These are phyloP conservation scores for Myopa testacea DNA, from an alignment of 2,888 invertebrate species.

Conservation along the genomic window DNA sequence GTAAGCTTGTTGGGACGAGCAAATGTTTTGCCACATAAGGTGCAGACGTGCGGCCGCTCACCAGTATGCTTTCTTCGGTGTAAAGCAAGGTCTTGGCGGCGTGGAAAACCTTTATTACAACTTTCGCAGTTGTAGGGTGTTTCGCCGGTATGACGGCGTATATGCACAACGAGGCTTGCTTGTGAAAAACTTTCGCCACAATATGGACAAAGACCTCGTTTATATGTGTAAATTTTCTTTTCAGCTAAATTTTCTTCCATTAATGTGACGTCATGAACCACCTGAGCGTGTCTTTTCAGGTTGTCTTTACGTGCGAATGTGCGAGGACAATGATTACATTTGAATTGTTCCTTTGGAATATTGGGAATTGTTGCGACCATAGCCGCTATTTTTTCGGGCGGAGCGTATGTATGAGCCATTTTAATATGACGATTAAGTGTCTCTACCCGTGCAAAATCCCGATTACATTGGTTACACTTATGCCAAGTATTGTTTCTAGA, in stretches of 20 bases:
- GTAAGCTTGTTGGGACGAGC: slow-evolving; percentile 73
- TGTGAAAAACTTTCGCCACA: slow-evolving; percentile 74
- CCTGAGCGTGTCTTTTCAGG: slow-evolving; percentile 69
- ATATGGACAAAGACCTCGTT: slow-evolving; percentile 71
- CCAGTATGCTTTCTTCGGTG: slow-evolving; percentile 74
- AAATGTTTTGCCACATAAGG: slow-evolving; percentile 69
- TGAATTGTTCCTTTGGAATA: slow-evolving; percentile 45
- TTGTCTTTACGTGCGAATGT: slow-evolving; percentile 73
- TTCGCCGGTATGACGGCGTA: slow-evolving; percentile 76
- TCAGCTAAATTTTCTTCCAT: neutral
- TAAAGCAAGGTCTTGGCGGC: slow-evolving; percentile 73
- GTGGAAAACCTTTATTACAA: slow-evolving; percentile 74
- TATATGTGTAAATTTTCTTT: slow-evolving; percentile 51
- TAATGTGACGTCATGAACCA: slow-evolving; percentile 17
- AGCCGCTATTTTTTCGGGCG: slow-evolving; percentile 44
- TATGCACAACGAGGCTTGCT: slow-evolving; percentile 74
- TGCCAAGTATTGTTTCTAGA: slow-evolving; percentile 39
- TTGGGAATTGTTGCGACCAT: slow-evolving; percentile 31
- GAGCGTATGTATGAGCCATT: slow-evolving; percentile 50
- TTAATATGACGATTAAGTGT: slow-evolving; percentile 55
- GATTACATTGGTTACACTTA: slow-evolving; percentile 55
- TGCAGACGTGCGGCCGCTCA: slow-evolving; percentile 71
- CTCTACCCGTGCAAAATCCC: slow-evolving; percentile 57
- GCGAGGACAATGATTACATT: slow-evolving; percentile 59
- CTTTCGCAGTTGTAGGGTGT: slow-evolving; percentile 74